Evolutionary conservation across 2,888 invertebrate species (phyloP), one percentile per base, ranked within the genome.

Genomic region (Venustoraphidia nigricollis): DNA sequence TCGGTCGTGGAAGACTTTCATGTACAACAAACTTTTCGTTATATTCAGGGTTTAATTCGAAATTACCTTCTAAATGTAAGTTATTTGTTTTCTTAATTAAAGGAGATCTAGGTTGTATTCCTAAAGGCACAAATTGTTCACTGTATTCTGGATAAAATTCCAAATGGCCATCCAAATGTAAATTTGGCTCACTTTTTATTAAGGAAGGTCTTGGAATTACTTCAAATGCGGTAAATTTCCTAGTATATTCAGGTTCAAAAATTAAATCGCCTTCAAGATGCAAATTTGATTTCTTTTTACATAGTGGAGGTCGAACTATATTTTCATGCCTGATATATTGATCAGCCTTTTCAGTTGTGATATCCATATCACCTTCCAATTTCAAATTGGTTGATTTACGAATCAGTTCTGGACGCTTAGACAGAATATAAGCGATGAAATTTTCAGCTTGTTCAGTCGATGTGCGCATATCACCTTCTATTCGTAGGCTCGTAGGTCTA

Each of bases 401-500:
- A 42, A 54, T 46, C n/a, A 49, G 46, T 27, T 45, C 47, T 11
- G 47, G 50, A 39, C 53, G 57, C 50, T 67, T 66, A 9, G 58
- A 55, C n/a, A 71, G 62, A 41, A 67, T 59, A 56, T 69, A 67
- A 17, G 67, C 60, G 36, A 70, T 65, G 52, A 70, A 74, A 44
- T 66, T 59, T 40, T 71, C 71, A 47, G 64, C 66, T 45, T 68
- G 62, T 58, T 73, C 73, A n/a, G 72, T 66, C 41, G 59, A 54
- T 10, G 64, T 62, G 11, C 62, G 62, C 52, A 71, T 64, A 39
- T 71, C 66, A n/a, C 73, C 75, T 55, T 72, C 72, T 55, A 72
- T 61, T 54, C 65, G 67, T 46, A 75, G 56, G 36, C 68, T 68
- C 8, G 71, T 70, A 4, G 66, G 60, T 49, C 66, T 60, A 43